Percentiles rank a stretch among this genome's conserved stretches.
Evolutionary conservation across 2,888 invertebrate genomes (phyloP).

Genomic region (Tanypteryx hageni): DNA sequence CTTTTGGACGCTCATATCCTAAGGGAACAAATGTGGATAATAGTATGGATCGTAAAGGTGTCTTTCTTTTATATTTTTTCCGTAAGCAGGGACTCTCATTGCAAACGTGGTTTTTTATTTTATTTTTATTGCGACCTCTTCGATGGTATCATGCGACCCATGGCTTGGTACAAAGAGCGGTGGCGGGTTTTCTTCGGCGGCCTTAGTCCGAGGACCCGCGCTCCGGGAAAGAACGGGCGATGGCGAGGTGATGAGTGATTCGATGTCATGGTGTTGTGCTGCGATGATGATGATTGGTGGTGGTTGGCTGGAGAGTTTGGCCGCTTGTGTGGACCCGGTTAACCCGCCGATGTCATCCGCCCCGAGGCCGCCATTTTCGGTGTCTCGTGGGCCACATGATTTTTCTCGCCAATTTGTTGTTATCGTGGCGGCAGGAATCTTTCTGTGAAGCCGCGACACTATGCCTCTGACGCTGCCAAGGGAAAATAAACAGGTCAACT

Average conservation of each 20-base stretch:
- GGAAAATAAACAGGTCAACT: not conserved
- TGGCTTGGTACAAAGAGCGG: slow-evolving; percentile 62
- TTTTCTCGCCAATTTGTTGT: slow-evolving; percentile 44
- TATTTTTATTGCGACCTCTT: slow-evolving; percentile 61
- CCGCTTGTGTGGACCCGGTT: slow-evolving; percentile 8
- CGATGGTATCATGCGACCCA: slow-evolving; percentile 57
- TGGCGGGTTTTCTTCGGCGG: not conserved
- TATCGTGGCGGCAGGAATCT: slow-evolving; percentile 26
- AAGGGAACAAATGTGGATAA: not conserved
- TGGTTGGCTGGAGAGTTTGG: slow-evolving; percentile 50
- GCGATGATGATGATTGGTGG: slow-evolving; percentile 49
- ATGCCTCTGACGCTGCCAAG: slow-evolving; percentile 13
- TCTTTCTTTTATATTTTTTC: not conserved
- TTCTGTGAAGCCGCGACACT: slow-evolving; percentile 13
- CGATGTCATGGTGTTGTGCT: slow-evolving; percentile 43
- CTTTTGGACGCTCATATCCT: slow-evolving; percentile 48
- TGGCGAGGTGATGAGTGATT: slow-evolving; percentile 56
- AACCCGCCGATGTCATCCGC: slow-evolving; percentile 23
- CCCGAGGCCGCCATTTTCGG: slow-evolving; percentile 50
- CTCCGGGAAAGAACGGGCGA: slow-evolving; percentile 55
- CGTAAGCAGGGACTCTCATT: slow-evolving; percentile 51
- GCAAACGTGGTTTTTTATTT: slow-evolving; percentile 61
- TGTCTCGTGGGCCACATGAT: slow-evolving; percentile 46
- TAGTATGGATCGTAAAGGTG: slow-evolving; percentile 19
- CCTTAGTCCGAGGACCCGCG: slow-evolving; percentile 54